These are phyloP conservation scores for Ceratina japonica DNA, from an alignment of 1,140 invertebrate genomes.

Conservation along the genomic window DNA sequence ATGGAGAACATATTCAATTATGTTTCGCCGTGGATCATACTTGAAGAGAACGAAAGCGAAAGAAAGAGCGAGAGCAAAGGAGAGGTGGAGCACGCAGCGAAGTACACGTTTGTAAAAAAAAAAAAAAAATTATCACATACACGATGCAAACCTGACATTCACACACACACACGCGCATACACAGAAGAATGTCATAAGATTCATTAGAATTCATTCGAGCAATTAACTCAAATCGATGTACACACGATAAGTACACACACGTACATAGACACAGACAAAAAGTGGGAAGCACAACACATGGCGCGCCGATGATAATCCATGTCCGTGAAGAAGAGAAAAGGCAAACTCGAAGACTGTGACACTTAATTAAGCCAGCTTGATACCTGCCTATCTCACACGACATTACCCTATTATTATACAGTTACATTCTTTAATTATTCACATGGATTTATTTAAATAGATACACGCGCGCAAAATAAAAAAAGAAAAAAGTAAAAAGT, in stretches of 20 bases:
- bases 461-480: slow-evolving; percentile 49
- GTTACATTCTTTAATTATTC: slow-evolving; percentile 67
- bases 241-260: slow-evolving; percentile 1
- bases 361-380: slow-evolving; percentile 77
- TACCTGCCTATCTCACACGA: slow-evolving; percentile 77
- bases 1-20: slow-evolving; percentile 35
- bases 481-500: neutral
- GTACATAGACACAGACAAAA: slow-evolving; percentile 39
- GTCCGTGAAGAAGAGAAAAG: slow-evolving; percentile 57
- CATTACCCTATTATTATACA: slow-evolving; percentile 69
- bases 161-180: neutral
- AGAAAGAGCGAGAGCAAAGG: too few relatives aligned
- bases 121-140: too few relatives aligned
- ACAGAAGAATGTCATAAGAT: slow-evolving; percentile 46
- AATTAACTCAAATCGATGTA: slow-evolving; percentile 49
- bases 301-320: slow-evolving; percentile 45
- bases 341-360: slow-evolving; percentile 72
- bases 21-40: slow-evolving; percentile 49
- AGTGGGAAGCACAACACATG: slow-evolving; percentile 45
- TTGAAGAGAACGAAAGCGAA: slow-evolving; percentile 20
- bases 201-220: slow-evolving; percentile 44
- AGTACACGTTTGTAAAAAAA: too few relatives aligned
- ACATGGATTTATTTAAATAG: slow-evolving; percentile 61
- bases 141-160: too few relatives aligned
- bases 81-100: too few relatives aligned